Evolutionary conservation across 2,113 vertebrate genomes (phyloP).

Genomic region (Brachionichthys hirsutus): DNA sequence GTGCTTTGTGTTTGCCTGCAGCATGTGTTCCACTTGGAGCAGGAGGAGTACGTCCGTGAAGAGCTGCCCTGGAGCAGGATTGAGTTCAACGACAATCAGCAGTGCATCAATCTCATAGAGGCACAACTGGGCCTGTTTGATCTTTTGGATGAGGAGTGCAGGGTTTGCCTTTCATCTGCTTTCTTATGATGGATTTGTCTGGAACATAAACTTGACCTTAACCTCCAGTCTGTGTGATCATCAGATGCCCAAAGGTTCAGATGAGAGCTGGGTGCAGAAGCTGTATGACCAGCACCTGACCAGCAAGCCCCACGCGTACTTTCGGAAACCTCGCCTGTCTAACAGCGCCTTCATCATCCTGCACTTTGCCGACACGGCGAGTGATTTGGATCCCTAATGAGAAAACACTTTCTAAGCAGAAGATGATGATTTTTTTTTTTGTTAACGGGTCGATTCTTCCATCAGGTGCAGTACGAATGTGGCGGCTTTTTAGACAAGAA

Average conservation of each 20-base stretch:
- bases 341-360: slow-evolving; percentile 74
- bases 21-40: slow-evolving; percentile 83
- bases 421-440: not conserved
- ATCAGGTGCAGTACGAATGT: slow-evolving; percentile 81
- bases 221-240: not conserved
- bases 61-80: slow-evolving; percentile 80
- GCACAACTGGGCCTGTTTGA: slow-evolving; percentile 78
- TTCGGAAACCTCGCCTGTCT: slow-evolving; percentile 78
- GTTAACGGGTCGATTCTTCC: not conserved
- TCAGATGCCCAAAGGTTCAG: slow-evolving; percentile 83
- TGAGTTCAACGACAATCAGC: slow-evolving; percentile 81
- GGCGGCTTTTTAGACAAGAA: slow-evolving; percentile 82
- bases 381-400: not conserved
- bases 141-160: slow-evolving; percentile 82
- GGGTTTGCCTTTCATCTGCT: slow-evolving; percentile 53
- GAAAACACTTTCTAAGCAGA: too few species aligned
- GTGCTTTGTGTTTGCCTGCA: slow-evolving; percentile 35
- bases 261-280: slow-evolving; percentile 80
- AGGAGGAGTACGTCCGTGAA: slow-evolving; percentile 82
- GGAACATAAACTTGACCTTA: not conserved
- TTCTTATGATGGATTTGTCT: not conserved
- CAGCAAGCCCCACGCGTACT: slow-evolving; percentile 67
- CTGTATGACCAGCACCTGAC: slow-evolving; percentile 77
- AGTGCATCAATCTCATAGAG: slow-evolving; percentile 78
- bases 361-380: slow-evolving; percentile 82